Evolutionary conservation across 2,113 vertebrate species (phyloP).

Genomic region (Gambusia affinis): DNA sequence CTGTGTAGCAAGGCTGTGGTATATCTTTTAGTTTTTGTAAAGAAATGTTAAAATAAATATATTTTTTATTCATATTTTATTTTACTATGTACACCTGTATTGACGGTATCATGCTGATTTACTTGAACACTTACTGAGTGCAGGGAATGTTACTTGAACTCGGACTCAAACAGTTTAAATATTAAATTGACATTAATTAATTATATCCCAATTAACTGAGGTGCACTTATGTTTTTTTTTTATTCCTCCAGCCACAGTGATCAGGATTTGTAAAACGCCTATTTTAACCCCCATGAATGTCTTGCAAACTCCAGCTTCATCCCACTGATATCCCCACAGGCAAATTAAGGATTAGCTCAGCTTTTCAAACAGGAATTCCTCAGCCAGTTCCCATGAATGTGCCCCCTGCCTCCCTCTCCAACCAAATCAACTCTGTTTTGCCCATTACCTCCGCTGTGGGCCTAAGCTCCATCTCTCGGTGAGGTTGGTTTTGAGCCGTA

Average conservation of each 20-base stretch:
- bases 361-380: conserved; percentile 72
- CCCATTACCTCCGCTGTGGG: conserved; percentile 39
- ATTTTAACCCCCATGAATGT: conserved; percentile 64
- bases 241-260: conserved; percentile 17
- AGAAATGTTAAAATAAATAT: too few species aligned
- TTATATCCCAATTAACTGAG: neutral
- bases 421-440: conserved; percentile 66
- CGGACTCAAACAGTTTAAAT: too few species aligned
- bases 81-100: too few species aligned
- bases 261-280: conserved; percentile 51
- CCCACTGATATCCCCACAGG: conserved; percentile 75
- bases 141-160: too few species aligned
- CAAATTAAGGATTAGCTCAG: conserved; percentile 80
- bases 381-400: conserved; percentile 65
- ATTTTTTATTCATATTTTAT: too few species aligned
- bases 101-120: too few species aligned
- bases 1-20: too few species aligned
- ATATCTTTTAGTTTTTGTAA: too few species aligned
- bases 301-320: conserved; percentile 63
- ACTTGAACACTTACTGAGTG: too few species aligned
- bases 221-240: conserved; percentile 22
- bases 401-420: conserved; percentile 16
- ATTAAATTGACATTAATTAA: neutral
- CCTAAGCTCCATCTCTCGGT: conserved; percentile 54
- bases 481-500: conserved; percentile 57